Evolutionary conservation across 2,113 vertebrate genomes (phyloP), one percentile per base, ranked within the genome.

Genomic region (Gymnorhina tibicen): DNA sequence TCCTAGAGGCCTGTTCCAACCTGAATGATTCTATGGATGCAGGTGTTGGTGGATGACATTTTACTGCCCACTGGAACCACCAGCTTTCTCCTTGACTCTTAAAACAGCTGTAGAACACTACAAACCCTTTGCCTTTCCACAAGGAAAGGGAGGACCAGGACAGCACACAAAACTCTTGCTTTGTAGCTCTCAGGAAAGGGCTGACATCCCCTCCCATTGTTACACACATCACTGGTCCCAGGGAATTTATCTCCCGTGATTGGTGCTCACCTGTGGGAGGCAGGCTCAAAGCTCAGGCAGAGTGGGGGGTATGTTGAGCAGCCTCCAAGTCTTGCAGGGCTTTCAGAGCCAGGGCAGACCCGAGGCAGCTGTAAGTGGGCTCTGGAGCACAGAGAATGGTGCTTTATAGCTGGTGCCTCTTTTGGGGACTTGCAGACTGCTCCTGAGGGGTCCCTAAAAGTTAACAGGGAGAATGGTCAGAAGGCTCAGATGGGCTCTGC

Each of bases 21-120:
- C 9, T 59, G 3, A 6, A 13, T 33, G 22, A 33, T 46, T 28
- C 37, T 14, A 6, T 52, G 28, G 42, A 35, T 74, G 24, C 37
- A 52, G 67, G 49, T 8, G 1, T 14, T 53, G 26, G 39, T 46
- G 28, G 33, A 11, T 88, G 76, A 41, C 19, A 23, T 73, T 88
- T 84, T 77, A 53, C 58, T 41, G 37, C 44, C 58, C n/a, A 3
- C 41, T 69, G 59, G 53, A 87, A 26, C 17, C 11, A 22, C n/a
- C 64, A 46, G 5, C 24, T 60, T 58, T 60, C 52, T 87, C 80
- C 35, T 91, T 22, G 17, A 21, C 27, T 62, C n/a, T 49, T 70
- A 2, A 0, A 3, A 22, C 32, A 81, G 15, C 28, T 37, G 1
- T 5, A 33, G 22, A 49, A 21, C 26, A 41, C 30, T 20, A 9